Base-by-base conservation (phyloP, 2,797 vertebrate species). In the Gadopsis marmoratus region DNA sequence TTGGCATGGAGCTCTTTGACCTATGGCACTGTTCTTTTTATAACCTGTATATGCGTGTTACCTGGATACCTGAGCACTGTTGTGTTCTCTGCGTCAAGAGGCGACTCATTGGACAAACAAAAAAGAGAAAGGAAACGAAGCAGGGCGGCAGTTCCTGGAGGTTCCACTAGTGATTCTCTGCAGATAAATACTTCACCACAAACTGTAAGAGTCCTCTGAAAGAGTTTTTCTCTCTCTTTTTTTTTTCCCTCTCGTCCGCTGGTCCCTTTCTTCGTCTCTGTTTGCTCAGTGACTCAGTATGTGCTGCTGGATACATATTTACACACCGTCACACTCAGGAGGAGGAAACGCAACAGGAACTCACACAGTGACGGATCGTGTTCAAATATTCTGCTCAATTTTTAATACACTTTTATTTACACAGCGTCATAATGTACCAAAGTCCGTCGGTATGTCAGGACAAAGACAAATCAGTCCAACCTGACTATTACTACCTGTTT, bases 271-370 rank as follows among this genome's bases (percentile, higher is more conserved):
- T 59, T 55, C 13, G 23, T 23, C 13, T 74, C 21, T 65, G 61
- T 84, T 86, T 79, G 65, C 60, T 60, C 29, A 71, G 72, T 81
- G 85, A 84, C 54, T 86, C 74, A 81, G 35, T 63, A 8, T 43
- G 31, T 66, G 39, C 45, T 51, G 17, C 45, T 79, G 58, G 37
- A 65, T 48, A 61, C 63, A 78, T 83, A 87, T 84, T 84, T 70
- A 76, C 78, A 14, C 23, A 62, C 21, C 10, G 26, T 71, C 61
- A 82, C 65, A 76, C 67, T 70, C 54, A 74, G 53, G 64, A 84
- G 55, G 67, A 78, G 59, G 78, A 83, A 81, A 75, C 7, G 10
- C 58, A 77, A 68, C 81, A 81, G 74, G 78, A 83, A 56, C 74
- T 55, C 26, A 45, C 47, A 31, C n/a, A 48, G 43, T 13, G n/a